Base-by-base conservation (phyloP, 2,888 invertebrate genomes). In the Parnassius orleans region DNA sequence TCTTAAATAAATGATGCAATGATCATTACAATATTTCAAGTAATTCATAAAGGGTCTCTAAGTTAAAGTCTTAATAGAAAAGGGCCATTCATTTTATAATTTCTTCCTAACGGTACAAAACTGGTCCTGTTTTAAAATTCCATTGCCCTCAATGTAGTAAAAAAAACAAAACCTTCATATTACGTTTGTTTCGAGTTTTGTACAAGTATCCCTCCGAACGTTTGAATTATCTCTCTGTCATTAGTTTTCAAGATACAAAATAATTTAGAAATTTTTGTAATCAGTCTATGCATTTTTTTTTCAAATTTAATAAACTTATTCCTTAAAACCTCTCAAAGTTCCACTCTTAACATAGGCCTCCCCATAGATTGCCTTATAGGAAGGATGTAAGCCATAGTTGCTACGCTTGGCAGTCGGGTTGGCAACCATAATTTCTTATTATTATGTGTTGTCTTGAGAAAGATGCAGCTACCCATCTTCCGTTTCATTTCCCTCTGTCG, bases 141-240 rank as follows among this genome's bases (percentile, higher is more conserved):
- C 63, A 46, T 55, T 46, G 58, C 54, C 58, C 44, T 46, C 54
- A 14, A 15, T 24, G 24, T 33, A 51, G 7, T 12, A 41, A 53
- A 58, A 71, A 76, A 75, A 70, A 74, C 75, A 73, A 71, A 73
- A 68, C 70, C 72, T 68, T 59, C 55, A 72, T 69, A n/a, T n/a
- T n/a, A 63, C 67, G 69, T 73, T 70, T 71, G 69, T 76, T 72
- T 72, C 69, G 69, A 76, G 70, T 73, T 68, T 66, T 73, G 75
- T 82, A 79, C 81, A 80, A 68, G 70, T 71, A 77, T 81, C 78
- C 76, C 73, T 74, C 72, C 72, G 71, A 69, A 71, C 73, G 72
- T 69, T 75, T 75, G 76, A 80, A 81, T 81, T 79, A 77, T 76
- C 75, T 64, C 68, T 69, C 68, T 72, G 75, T 72, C 71, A 69